Percentiles rank a stretch among this genome's conserved stretches.
These are phyloP conservation scores for Bombus consobrinus DNA, from an alignment of 1,140 invertebrate species.

Conservation along the genomic window DNA sequence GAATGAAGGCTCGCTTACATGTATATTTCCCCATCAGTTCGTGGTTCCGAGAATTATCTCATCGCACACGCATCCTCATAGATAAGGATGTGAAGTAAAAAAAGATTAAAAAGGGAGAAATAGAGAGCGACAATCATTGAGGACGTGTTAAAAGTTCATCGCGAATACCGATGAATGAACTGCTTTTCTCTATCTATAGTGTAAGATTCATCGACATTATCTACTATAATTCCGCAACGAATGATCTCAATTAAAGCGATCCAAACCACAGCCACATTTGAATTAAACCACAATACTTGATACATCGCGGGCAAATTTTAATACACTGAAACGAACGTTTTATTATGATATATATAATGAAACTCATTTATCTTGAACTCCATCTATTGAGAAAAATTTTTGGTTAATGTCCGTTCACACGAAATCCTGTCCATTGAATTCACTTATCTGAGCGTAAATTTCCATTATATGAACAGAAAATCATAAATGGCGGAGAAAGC, in stretches of 20 bases:
- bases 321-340: not conserved
- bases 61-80: constrained; percentile 62
- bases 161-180: constrained; percentile 54
- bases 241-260: not conserved
- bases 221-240: not conserved
- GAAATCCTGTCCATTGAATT: too few relatives aligned
- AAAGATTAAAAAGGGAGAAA: not conserved
- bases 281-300: not conserved
- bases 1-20: not conserved
- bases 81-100: constrained; percentile 56
- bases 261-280: not conserved
- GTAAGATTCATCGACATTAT: constrained; percentile 14
- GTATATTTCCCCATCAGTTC: constrained; percentile 28
- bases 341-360: not conserved
- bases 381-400: too few relatives aligned
- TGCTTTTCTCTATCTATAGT: constrained; percentile 1
- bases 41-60: constrained; percentile 58
- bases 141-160: constrained; percentile 46
- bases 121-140: constrained; percentile 21
- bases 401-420: too few relatives aligned
- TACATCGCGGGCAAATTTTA: not conserved
- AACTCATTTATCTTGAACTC: not conserved
- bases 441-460: too few relatives aligned
- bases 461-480: not conserved
- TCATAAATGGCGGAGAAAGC: too few relatives aligned